Base-by-base conservation (phyloP, 2,797 vertebrate genomes). In the Morelia viridis region DNA sequence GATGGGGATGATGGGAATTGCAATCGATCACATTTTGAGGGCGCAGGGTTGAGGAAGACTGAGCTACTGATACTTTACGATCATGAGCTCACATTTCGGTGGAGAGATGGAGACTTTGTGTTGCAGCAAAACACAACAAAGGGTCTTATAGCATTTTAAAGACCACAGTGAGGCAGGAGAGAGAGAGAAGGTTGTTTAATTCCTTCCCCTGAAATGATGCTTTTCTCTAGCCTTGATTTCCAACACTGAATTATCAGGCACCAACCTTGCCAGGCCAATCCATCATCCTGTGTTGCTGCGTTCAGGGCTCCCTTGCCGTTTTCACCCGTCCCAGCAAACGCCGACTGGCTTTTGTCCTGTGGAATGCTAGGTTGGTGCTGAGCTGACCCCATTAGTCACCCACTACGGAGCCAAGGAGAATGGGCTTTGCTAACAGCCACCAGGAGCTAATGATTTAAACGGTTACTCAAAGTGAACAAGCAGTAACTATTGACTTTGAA, bases 291-390 rank as follows among this genome's bases (percentile, higher is more conserved):
- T 53, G 58, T 91, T 85, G 17, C 2, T 28, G 89, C 46, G 85
- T 8, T 89, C 84, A 13, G 0, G 31, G n/a, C 0, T 0, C 84
- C 17, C 35, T 76, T 26, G 41, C 50, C 19, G 24, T 57, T 90
- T 31, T 41, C 65, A 41, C 58, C 68, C 65, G 28, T 4, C 10
- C 13, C 26, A 2, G 1, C 58, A 3, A 0, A 1, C 50, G 26
- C 83, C n/a, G 35, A 15, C 91, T 41, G 53, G 0, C 0, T 90
- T 91, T 26, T 83, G 71, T 87, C 56, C 65, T 10, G 57, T 88
- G 83, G 57, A 90, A 65, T 0, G 0, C 22, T 11, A 71, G 31
- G 50, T 85, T 0, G 0, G 4, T 11, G 58, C 46, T 0, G 1
- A 83, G n/a, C 61, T 91, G 94, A 53, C 92, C 91, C 62, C 50